A percentile compares a stretch with the other conserved stretches of the same genome.
Evolutionary conservation across 2,113 vertebrate species (phyloP).

Genomic region (Odontesthes bonariensis): DNA sequence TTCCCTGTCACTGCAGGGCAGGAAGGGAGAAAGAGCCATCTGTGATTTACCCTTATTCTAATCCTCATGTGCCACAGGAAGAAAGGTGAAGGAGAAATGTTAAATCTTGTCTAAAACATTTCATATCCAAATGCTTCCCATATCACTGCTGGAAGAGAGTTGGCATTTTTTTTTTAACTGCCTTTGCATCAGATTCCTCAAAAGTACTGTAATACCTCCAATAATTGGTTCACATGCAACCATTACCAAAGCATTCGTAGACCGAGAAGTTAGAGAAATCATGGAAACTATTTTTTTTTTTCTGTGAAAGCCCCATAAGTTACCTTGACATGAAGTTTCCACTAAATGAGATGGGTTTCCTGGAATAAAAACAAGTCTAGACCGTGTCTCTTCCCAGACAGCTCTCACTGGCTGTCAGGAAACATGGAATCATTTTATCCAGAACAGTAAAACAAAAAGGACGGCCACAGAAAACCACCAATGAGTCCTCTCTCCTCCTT

Average conservation of each 20-base stretch:
- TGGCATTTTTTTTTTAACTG: not conserved
- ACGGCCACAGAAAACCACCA: not conserved
- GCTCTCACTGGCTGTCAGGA: slow-evolving; percentile 13
- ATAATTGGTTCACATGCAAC: not conserved
- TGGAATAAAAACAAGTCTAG: slow-evolving; percentile 51
- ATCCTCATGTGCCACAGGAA: slow-evolving; percentile 25
- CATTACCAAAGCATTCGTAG: not conserved
- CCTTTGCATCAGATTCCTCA: not conserved
- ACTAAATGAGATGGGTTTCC: slow-evolving; percentile 34
- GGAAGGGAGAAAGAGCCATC: slow-evolving; percentile 60
- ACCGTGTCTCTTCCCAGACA: slow-evolving; percentile 26
- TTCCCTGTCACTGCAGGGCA: slow-evolving; percentile 52
- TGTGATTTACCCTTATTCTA: slow-evolving; percentile 60
- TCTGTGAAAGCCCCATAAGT: not conserved
- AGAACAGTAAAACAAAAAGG: slow-evolving; percentile 20
- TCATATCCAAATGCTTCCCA: not conserved
- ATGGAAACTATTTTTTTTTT: not conserved
- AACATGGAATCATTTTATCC: slow-evolving; percentile 37
- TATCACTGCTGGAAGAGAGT: not conserved
- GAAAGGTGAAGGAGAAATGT: slow-evolving; percentile 6
- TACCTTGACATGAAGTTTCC: not conserved
- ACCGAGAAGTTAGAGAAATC: not conserved
- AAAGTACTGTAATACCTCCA: not conserved
- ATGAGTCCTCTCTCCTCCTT: not conserved
- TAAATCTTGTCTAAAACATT: slow-evolving; percentile 25